These are phyloP conservation scores for Nymphicus hollandicus DNA, from an alignment of 2,113 vertebrate genomes.

Conservation along the genomic window DNA sequence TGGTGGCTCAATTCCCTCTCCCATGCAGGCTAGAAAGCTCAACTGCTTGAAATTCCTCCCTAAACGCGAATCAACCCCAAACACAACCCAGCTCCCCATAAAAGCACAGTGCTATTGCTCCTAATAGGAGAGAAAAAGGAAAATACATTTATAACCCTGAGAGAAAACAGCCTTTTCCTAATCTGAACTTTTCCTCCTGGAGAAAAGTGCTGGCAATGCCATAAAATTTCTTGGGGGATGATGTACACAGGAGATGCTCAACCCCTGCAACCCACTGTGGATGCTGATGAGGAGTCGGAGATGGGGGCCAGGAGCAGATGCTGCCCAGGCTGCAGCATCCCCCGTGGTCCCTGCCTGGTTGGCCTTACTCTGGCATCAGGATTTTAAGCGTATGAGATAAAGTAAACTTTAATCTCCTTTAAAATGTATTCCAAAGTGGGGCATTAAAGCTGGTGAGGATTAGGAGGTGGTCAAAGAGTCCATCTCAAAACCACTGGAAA, in stretches of 20 bases:
- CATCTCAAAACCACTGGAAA: not conserved
- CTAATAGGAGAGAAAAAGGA: not conserved
- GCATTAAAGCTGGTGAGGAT: conserved; percentile 20
- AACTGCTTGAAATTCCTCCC: not conserved
- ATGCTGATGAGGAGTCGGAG: fast-evolving
- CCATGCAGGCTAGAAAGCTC: not conserved
- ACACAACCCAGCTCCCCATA: not conserved
- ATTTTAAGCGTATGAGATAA: not conserved
- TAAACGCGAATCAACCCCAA: not conserved
- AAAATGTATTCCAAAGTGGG: not conserved
- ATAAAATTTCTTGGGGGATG: not conserved
- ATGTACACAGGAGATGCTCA: not conserved
- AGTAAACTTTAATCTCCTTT: conserved; percentile 34
- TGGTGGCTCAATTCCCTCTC: not conserved
- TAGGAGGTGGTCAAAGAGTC: not conserved
- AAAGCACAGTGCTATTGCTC: not conserved
- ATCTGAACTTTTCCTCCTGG: not conserved
- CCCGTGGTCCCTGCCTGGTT: not conserved
- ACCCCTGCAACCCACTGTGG: fast-evolving
- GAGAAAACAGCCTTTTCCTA: not conserved
- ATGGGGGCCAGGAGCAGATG: not conserved
- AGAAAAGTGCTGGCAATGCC: not conserved
- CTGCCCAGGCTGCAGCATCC: not conserved
- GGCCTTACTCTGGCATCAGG: not conserved
- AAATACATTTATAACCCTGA: not conserved